These are phyloP conservation scores for Lasioglossum calceatum DNA, from an alignment of 2,888 invertebrate species.

Conservation along the genomic window DNA sequence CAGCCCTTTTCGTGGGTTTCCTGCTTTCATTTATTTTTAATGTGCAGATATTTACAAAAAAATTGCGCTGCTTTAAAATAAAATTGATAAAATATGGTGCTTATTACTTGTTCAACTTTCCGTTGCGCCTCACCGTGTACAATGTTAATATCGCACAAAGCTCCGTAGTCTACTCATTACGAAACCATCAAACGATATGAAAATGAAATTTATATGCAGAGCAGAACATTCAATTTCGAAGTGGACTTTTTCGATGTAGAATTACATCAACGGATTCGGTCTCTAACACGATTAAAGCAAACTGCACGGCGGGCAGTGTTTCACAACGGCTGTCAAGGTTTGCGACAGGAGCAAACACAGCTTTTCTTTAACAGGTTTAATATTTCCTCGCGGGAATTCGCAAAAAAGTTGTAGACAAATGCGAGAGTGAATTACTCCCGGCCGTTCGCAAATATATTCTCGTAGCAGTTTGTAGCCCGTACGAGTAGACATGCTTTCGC, in stretches of 20 bases:
- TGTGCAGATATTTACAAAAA: background rate
- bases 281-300: constrained; percentile 14
- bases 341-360: background rate
- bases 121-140: background rate
- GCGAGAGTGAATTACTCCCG: constrained; percentile 58
- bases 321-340: background rate
- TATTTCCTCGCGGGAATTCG: constrained; percentile 48
- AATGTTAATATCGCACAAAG: too few relatives aligned
- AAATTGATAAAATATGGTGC: background rate
- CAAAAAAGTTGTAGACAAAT: constrained; percentile 54
- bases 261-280: background rate
- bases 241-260: background rate
- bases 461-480: constrained; percentile 56
- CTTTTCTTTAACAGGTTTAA: constrained; percentile 42
- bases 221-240: background rate
- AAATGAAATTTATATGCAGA: background rate
- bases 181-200: background rate
- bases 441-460: constrained; percentile 60
- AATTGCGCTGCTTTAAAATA: background rate
- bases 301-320: background rate
- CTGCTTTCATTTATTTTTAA: background rate
- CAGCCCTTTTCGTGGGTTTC: background rate
- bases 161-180: rapidly evolving
- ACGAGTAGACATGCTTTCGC: constrained; percentile 59
- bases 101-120: background rate